Percentiles rank a stretch among this genome's conserved stretches.
Evolutionary conservation across 2,797 vertebrate species (phyloP).

Genomic region (Sardinella longiceps): DNA sequence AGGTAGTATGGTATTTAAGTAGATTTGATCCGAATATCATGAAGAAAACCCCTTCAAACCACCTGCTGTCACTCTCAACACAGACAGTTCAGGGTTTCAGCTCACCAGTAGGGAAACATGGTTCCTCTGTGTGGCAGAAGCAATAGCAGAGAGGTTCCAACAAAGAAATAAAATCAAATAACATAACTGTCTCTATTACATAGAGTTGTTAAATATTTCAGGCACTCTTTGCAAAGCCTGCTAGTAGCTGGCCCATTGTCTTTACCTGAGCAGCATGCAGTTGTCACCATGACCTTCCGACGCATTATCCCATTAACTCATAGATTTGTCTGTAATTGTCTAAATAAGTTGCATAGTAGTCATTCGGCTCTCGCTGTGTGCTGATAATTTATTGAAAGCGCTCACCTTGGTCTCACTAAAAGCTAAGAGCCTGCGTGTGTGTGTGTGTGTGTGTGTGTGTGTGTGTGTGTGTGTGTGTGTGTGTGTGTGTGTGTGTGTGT

Average conservation of each 20-base stretch:
- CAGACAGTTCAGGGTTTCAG: not conserved
- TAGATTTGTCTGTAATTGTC: slow-evolving; percentile 5
- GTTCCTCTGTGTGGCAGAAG: not conserved
- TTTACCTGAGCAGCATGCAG: not conserved
- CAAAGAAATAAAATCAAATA: not conserved
- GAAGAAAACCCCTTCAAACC: not conserved
- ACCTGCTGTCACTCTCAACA: not conserved
- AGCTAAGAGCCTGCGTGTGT: not conserved
- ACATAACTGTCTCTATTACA: no score
- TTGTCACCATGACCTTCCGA: not conserved
- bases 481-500: not conserved
- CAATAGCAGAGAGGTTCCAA: not conserved
- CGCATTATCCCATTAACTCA: not conserved
- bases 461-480: not conserved
- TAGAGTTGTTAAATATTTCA: not conserved
- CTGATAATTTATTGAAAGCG: not conserved
- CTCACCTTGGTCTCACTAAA: not conserved
- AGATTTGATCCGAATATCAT: not conserved
- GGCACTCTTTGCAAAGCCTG: not conserved
- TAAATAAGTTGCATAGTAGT: not conserved
- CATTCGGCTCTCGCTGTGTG: not conserved
- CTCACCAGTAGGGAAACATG: not conserved
- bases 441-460: not conserved
- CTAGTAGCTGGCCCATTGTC: not conserved
- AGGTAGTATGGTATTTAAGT: no score